Percentiles rank a stretch among this genome's conserved stretches.
phyloP scores from a whole-genome alignment of 1,140 invertebrate genomes.

The Neocloeon triangulifer region DNA sequence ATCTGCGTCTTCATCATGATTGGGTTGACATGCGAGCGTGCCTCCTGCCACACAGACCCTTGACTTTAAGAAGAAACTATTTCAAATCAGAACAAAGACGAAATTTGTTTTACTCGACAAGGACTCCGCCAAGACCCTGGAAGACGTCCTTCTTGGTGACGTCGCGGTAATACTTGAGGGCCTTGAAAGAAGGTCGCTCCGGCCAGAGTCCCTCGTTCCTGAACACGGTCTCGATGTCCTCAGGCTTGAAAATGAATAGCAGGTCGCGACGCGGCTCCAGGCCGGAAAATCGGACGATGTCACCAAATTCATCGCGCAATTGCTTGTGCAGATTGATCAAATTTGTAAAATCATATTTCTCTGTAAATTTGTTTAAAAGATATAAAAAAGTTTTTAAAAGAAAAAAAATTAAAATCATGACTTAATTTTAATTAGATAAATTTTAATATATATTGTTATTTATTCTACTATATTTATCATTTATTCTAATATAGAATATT shows the following conservation, averaged over 20 bases:
- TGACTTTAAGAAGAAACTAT: no score
- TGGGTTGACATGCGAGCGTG: conserved; percentile 56
- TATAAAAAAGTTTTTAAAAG: conserved; percentile 5
- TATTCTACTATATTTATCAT: no score
- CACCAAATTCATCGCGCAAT: neutral
- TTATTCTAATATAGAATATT: neutral
- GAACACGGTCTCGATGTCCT: conserved; percentile 3
- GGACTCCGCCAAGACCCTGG: conserved; percentile 5
- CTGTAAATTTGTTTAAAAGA: neutral
- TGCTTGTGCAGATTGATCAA: neutral
- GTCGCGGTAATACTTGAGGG: neutral
- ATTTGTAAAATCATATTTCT: neutral
- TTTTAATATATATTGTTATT: neutral
- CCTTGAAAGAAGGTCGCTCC: neutral
- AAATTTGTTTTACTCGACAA: conserved; percentile 3
- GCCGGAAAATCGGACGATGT: conserved; percentile 1
- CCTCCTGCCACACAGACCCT: conserved; percentile 55
- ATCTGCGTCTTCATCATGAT: conserved; percentile 55
- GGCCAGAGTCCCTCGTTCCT: conserved; percentile 7
- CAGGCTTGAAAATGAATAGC: conserved; percentile 4
- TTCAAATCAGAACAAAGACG: no score
- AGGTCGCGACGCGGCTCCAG: neutral
- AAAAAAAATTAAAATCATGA: neutral
- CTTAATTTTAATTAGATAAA: neutral
- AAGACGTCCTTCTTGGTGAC: conserved; percentile 6